Evolutionary conservation across 2,888 invertebrate genomes (phyloP).

Genomic region (Sinhomidia bicolor): DNA sequence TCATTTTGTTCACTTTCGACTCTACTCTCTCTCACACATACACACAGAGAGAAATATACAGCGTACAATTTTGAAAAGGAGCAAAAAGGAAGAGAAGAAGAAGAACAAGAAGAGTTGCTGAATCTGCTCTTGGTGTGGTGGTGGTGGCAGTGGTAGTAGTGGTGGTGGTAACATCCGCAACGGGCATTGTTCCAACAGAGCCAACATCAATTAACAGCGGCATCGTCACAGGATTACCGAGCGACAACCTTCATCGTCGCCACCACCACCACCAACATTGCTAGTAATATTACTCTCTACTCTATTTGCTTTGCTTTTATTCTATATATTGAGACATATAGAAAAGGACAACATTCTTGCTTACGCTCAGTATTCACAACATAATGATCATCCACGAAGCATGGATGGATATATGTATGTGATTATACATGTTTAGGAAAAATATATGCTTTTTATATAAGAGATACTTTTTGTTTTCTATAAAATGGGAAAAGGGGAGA

Average conservation of each 20-base stretch:
- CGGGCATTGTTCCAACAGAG: conserved; percentile 77
- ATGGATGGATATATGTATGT: background rate
- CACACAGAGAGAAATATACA: conserved; percentile 1
- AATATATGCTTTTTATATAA: background rate
- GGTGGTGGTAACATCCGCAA: conserved; percentile 71
- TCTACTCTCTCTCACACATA: background rate
- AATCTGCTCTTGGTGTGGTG: background rate
- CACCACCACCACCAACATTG: conserved; percentile 31
- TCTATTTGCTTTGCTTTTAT: too few species aligned
- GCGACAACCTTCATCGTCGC: conserved; percentile 71
- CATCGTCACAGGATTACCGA: conserved; percentile 77
- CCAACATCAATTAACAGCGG: conserved; percentile 77
- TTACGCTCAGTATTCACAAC: background rate
- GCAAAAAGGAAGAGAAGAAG: too few species aligned
- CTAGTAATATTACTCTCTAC: conserved; percentile 15
- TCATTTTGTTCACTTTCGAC: conserved; percentile 47
- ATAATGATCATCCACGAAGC: conserved; percentile 9
- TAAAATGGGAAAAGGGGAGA: background rate
- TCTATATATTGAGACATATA: background rate
- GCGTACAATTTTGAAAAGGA: background rate
- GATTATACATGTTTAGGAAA: background rate
- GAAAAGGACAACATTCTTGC: conserved; percentile 9
- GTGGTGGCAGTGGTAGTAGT: conserved; percentile 29
- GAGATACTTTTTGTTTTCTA: conserved; percentile 27
- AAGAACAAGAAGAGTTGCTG: conserved; percentile 45